Evolutionary conservation across 2,888 invertebrate species (phyloP).

Genomic region (Sphaeridia pumilis): DNA sequence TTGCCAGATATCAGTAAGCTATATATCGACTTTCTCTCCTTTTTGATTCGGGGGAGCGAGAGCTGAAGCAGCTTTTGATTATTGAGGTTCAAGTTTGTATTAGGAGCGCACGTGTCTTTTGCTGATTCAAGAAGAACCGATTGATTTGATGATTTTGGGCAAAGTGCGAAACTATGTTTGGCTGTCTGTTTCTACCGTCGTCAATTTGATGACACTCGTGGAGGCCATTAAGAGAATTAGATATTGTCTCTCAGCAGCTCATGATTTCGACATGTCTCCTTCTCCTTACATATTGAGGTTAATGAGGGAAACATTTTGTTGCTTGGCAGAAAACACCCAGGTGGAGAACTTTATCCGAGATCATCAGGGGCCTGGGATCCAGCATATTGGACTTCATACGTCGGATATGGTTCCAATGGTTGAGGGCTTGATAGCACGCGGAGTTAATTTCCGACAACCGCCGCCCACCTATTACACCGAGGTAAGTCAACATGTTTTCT

Average conservation of each 20-base stretch:
- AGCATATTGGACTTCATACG: constrained; percentile 42
- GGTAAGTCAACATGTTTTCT: constrained; percentile 37
- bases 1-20: constrained; percentile 37
- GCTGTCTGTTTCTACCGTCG: no score
- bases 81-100: no score
- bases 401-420: constrained; percentile 39
- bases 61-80: neutral
- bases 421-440: constrained; percentile 35
- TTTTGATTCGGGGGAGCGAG: neutral
- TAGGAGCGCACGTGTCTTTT: no score
- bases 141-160: no score
- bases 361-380: constrained; percentile 42
- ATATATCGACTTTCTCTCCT: neutral
- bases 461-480: constrained; percentile 41
- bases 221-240: no score
- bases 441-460: constrained; percentile 40
- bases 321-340: constrained; percentile 40
- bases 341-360: constrained; percentile 41
- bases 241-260: no score
- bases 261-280: no score
- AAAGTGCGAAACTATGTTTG: no score
- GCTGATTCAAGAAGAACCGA: no score
- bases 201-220: no score
- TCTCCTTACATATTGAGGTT: no score
- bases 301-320: neutral